Conservation (phyloP, 2,888 invertebrate genomes). For the Litoditis marina region DNA sequence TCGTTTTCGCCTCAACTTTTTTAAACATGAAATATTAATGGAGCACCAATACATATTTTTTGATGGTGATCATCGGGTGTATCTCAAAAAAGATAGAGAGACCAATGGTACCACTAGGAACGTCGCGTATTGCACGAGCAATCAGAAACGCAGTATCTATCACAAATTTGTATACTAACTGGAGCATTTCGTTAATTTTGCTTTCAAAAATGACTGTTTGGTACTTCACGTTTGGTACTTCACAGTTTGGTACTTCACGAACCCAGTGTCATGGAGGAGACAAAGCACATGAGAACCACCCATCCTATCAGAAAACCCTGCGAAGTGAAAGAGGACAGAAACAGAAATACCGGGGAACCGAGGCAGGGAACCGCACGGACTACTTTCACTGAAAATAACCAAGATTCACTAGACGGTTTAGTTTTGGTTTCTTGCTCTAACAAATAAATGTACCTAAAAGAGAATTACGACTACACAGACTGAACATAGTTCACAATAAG, state of each 20-base stretch:
- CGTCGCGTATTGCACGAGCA: no score
- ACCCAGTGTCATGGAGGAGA: conserved; percentile 19
- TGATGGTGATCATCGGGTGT: no score
- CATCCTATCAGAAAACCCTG: conserved; percentile 22
- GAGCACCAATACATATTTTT: not conserved
- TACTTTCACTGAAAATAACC: conserved; percentile 16
- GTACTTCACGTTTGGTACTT: not conserved
- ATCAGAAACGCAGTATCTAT: not conserved
- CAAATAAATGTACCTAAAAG: no score
- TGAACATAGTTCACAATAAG: no score
- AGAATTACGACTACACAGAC: no score
- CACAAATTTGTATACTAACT: not conserved
- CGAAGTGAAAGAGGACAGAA: conserved; percentile 13
- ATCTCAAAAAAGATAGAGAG: not conserved
- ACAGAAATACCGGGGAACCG: conserved; percentile 17
- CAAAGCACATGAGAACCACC: conserved; percentile 22
- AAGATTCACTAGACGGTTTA: not conserved
- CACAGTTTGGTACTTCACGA: no score
- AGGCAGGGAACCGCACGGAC: conserved; percentile 3
- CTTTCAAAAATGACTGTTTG: no score
- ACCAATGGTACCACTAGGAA: no score
- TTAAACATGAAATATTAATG: not conserved
- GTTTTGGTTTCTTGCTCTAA: no score
- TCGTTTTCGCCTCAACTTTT: no score
- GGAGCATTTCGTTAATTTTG: no score